These are phyloP conservation scores for Cricetomys ansorgei DNA, from an alignment of 2,113 vertebrate genomes.

Conservation along the genomic window DNA sequence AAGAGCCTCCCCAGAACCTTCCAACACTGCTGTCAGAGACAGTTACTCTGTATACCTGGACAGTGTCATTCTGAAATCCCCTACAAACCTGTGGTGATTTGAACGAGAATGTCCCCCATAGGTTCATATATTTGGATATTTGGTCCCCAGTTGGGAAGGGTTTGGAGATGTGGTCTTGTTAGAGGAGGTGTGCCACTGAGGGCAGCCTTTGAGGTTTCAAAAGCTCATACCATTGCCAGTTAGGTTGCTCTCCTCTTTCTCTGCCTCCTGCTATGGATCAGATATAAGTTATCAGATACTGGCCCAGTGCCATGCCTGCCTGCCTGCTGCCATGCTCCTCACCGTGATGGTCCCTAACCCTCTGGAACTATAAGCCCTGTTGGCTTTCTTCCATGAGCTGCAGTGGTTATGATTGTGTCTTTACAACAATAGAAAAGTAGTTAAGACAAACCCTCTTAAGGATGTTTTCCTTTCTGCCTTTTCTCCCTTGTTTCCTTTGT, in stretches of 20 bases:
- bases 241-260: neutral
- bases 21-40: neutral
- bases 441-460: neutral
- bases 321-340: neutral
- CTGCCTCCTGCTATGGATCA: neutral
- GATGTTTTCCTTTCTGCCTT: neutral
- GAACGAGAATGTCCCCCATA: no score
- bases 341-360: neutral
- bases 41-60: neutral
- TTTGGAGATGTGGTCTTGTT: neutral
- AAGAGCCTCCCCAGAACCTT: neutral
- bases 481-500: neutral
- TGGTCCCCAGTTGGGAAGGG: neutral
- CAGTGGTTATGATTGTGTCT: neutral
- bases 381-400: neutral
- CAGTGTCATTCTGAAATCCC: neutral
- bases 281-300: no score
- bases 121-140: neutral
- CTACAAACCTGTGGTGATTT: neutral
- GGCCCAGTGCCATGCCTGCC: neutral
- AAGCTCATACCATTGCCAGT: neutral
- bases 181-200: neutral
- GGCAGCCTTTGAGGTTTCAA: no score
- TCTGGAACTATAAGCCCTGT: neutral
- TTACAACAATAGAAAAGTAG: neutral